Evolutionary conservation across 2,113 vertebrate genomes (phyloP).

Genomic region (Gambusia affinis): DNA sequence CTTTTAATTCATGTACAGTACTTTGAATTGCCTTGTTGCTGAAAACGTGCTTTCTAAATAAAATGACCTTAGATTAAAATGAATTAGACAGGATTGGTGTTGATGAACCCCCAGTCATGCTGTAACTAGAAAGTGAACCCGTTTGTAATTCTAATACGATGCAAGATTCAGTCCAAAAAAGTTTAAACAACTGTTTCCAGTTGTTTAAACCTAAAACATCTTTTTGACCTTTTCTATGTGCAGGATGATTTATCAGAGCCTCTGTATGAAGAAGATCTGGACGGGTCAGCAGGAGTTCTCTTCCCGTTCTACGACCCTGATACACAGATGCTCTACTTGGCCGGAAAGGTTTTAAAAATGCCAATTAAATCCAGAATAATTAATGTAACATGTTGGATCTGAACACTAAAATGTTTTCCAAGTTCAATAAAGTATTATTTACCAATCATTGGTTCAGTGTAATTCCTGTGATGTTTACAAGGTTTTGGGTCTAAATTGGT

Average conservation of each 20-base stretch:
- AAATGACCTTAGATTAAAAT: too few species aligned
- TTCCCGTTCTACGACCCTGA: slow-evolving; percentile 94
- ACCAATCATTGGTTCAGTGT: too few species aligned
- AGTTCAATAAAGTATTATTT: background rate
- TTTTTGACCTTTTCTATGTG: background rate
- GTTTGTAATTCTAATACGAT: background rate
- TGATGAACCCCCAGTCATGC: too few species aligned
- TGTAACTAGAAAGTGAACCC: too few species aligned
- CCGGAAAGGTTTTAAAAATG: slow-evolving; percentile 86
- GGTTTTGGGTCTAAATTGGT: background rate
- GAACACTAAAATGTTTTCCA: background rate
- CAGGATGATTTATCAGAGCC: slow-evolving; percentile 91
- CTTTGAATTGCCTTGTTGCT: too few species aligned
- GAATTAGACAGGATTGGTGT: too few species aligned
- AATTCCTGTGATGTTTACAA: background rate
- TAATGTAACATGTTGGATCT: background rate
- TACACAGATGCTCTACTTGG: slow-evolving; percentile 89
- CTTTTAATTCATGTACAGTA: too few species aligned
- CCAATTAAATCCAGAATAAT: background rate
- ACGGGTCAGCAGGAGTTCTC: slow-evolving; percentile 88
- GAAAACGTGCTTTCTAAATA: too few species aligned
- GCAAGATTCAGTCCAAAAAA: background rate
- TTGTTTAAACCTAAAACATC: too few species aligned
- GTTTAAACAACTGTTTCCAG: too few species aligned
- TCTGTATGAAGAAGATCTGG: slow-evolving; percentile 89